Base-by-base conservation (phyloP, 1,140 invertebrate species). In the Tribolium madens region DNA sequence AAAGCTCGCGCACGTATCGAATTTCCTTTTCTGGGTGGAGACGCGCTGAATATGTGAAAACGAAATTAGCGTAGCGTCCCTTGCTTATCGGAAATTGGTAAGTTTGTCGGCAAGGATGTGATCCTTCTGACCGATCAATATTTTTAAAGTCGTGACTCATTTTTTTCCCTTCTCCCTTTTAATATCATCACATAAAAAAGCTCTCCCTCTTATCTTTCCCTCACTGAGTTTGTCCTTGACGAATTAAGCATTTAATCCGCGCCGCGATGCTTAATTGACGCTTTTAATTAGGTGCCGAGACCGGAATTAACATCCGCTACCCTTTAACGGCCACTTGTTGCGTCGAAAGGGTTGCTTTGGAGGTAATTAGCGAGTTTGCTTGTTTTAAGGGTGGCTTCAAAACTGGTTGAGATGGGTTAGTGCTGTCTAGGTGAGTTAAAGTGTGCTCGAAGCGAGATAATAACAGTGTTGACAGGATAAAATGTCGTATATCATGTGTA, bases 181-280 rank as follows among this genome's bases (percentile, higher is more conserved):
- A 81, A 83, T 83, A 81, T 82, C 82, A 80, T 78, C 81, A 84
- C 83, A 84, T 84, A 84, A 84, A 84, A 84, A 84, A 84, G 79
- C 78, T 81, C 79, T 79, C 83, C 81, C 81, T 80, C 57, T 15
- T 14, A 14, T n/a, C 21, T 33, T 64, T 6, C 31, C 14, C 26
- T 64, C 57, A 17, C 52, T 12, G 10, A 12, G 12, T 33, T 57
- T 33, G 57, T 64, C 57, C 57, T 64, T 64, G 57, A 64, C 57
- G 57, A 64, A 64, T 64, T 64, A 64, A 64, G 52, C 52, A 18
- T 57, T 57, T 57, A 57, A 57, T 57, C 10, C 18, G 52, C 18
- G 52, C 18, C 52, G 52, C 52, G 15, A 26, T 10, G 26, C 57
- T 64, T 64, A 64, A 64, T 64, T 64, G 57, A 64, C 14, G 57